Conservation (phyloP, 2,797 vertebrate genomes). For the Natrix natrix region DNA sequence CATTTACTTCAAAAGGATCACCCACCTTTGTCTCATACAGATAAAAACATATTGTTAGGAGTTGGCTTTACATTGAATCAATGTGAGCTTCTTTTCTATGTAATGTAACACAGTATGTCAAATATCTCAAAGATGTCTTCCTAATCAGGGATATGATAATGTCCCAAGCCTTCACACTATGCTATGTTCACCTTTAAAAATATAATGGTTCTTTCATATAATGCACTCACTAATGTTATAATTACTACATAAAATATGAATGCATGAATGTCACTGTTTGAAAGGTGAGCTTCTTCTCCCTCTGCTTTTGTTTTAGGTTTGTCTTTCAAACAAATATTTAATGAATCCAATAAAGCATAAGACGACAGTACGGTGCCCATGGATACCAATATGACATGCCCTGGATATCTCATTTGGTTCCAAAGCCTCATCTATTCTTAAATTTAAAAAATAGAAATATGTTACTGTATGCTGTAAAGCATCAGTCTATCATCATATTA, state of each 20-base stretch:
- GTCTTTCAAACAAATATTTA: not conserved
- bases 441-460: not conserved
- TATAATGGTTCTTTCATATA: not conserved
- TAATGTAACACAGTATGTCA: not conserved
- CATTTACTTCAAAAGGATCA: not conserved
- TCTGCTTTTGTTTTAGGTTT: not conserved
- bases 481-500: not conserved
- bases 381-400: not conserved
- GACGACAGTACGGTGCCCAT: not conserved
- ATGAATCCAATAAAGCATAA: not conserved
- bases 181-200: conserved; percentile 5
- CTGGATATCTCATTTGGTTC: not conserved
- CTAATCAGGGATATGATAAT: not conserved
- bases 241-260: not conserved
- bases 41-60: not conserved
- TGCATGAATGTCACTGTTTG: not conserved
- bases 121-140: not conserved
- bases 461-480: not conserved
- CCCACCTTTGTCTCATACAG: not conserved
- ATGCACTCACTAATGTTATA: not conserved
- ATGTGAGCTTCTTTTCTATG: not conserved
- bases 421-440: not conserved
- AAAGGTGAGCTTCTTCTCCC: not conserved
- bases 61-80: not conserved
- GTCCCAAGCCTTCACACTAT: not conserved